Evolutionary conservation across 2,797 vertebrate species (phyloP).

Genomic region (Pseudomugil gertrudae): DNA sequence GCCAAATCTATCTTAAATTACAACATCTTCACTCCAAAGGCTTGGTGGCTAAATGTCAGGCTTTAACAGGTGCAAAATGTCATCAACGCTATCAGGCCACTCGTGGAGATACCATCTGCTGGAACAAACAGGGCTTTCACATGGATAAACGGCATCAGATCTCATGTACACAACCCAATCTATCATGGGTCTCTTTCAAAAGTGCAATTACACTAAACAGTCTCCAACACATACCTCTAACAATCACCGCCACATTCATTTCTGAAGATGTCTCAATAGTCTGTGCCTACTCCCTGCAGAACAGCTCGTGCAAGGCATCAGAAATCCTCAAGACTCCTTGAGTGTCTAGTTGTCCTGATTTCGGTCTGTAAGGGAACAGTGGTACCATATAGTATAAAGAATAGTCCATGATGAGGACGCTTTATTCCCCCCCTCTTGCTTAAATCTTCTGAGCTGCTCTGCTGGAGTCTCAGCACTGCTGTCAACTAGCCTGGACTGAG

Average conservation of each 20-base stretch:
- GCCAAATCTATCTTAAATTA: neutral
- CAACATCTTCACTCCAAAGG: conserved; percentile 4
- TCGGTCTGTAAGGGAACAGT: conserved; percentile 36
- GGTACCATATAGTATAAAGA: conserved; percentile 57
- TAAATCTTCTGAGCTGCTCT: conserved; percentile 52
- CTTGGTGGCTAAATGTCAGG: conserved; percentile 45
- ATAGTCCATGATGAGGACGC: conserved; percentile 71
- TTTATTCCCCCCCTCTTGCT: conserved; percentile 42
- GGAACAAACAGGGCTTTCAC: conserved; percentile 32
- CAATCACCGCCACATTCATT: conserved; percentile 62
- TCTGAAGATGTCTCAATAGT: conserved; percentile 48
- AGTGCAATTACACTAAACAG: conserved; percentile 39
- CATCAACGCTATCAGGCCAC: conserved; percentile 27
- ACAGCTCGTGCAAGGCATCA: conserved; percentile 41
- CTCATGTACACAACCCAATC: conserved; percentile 6
- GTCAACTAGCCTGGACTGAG: conserved; percentile 50
- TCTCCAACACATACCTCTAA: conserved; percentile 59
- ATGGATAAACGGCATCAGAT: conserved; percentile 30
- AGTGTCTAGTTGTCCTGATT: conserved; percentile 67
- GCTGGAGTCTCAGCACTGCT: conserved; percentile 38
- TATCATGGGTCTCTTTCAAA: conserved; percentile 11
- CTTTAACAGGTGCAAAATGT: conserved; percentile 55
- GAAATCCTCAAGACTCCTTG: conserved; percentile 57
- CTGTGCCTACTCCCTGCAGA: conserved; percentile 41
- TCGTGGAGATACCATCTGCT: conserved; percentile 44